Percentiles rank a stretch among this genome's conserved stretches.
These are phyloP conservation scores for Scartelaos histophorus DNA, from an alignment of 2,113 vertebrate species.

Conservation along the genomic window DNA sequence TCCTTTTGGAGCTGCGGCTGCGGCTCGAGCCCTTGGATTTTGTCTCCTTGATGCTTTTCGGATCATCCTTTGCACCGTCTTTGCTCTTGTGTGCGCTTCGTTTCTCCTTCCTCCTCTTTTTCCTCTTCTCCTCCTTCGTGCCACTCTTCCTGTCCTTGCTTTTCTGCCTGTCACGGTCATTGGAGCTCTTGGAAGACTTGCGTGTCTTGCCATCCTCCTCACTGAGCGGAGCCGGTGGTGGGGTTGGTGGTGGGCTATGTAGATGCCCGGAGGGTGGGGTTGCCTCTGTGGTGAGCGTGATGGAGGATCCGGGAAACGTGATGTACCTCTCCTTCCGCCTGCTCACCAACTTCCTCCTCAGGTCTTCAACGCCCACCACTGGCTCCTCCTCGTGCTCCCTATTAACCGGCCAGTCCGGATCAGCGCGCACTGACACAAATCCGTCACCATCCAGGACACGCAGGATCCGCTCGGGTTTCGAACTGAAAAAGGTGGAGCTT, in stretches of 20 bases:
- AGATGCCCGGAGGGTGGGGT: conserved; percentile 41
- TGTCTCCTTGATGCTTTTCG: conserved; percentile 41
- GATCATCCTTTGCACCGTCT: conserved; percentile 39
- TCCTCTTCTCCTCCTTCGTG: conserved; percentile 66
- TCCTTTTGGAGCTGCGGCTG: conserved; percentile 73
- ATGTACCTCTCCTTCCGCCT: conserved; percentile 83
- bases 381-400: conserved; percentile 54
- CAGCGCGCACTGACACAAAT: conserved; percentile 80
- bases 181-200: conserved; percentile 72
- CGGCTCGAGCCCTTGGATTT: conserved; percentile 63
- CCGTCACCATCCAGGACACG: conserved; percentile 82
- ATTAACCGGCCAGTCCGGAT: conserved; percentile 75
- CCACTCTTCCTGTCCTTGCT: conserved; percentile 64
- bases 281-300: conserved; percentile 56
- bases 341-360: conserved; percentile 86
- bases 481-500: conserved; percentile 63
- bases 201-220: conserved; percentile 56
- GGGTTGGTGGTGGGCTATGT: conserved; percentile 28
- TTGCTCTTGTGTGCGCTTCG: conserved; percentile 46
- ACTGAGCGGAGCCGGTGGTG: conserved; percentile 25
- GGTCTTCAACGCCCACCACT: conserved; percentile 77
- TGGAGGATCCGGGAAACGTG: conserved; percentile 65
- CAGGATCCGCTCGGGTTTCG: conserved; percentile 77
- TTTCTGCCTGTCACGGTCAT: conserved; percentile 66
- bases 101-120: conserved; percentile 64